Conservation (phyloP, 2,113 vertebrate species). For the Anthoscopus minutus region DNA sequence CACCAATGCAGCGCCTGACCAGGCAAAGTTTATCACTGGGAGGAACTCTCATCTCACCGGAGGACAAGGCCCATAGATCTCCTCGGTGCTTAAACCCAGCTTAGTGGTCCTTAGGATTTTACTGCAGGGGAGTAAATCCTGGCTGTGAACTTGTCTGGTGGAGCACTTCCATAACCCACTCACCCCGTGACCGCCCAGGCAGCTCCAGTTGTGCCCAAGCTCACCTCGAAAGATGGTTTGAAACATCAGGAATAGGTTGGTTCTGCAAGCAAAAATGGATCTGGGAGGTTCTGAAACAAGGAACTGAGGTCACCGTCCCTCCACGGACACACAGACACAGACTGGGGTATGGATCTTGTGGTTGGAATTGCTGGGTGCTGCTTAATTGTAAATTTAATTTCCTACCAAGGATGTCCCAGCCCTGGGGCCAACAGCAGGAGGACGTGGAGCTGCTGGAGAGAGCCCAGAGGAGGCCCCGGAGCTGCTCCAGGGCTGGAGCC, state of each 20-base stretch:
- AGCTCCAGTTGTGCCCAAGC: not conserved
- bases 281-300: not conserved
- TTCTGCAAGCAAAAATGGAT: rapidly evolving
- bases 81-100: not conserved
- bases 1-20: not conserved
- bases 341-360: rapidly evolving
- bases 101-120: not conserved
- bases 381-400: not conserved
- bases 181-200: rapidly evolving
- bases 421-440: not conserved
- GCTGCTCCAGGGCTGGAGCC: not conserved
- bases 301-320: rapidly evolving
- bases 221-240: not conserved
- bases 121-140: not conserved
- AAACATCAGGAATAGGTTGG: rapidly evolving
- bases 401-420: not conserved
- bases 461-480: not conserved
- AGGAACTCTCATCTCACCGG: not conserved
- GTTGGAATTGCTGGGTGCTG: rapidly evolving
- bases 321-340: rapidly evolving
- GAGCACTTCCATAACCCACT: not conserved
- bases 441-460: not conserved
- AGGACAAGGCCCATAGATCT: not conserved
- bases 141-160: not conserved
- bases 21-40: not conserved